Base-by-base conservation (phyloP, 1,140 invertebrate genomes). In the Drosophila tsacasi region DNA sequence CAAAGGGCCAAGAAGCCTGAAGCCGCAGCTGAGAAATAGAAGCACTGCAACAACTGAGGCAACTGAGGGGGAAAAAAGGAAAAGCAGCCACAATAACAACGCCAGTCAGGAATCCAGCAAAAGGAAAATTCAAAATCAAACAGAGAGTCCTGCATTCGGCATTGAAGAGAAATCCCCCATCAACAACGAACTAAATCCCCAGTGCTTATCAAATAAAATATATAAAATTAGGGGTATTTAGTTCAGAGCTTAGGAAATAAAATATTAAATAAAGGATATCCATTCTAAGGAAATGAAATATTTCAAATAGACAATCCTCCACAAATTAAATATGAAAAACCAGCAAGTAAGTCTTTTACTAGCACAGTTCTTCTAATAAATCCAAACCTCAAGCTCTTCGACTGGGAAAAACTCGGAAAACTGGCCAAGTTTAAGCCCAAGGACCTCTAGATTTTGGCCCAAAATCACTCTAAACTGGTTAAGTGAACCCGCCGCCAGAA, bases 401-500 rank as follows among this genome's bases (percentile, higher is more conserved):
- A 8, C 27, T 4, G 4, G 19, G n/a, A 13, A 32, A 32, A 32
- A 12, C 3, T 3, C 7, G 23, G 6, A 7, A 23, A 47, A 47
- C 17, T 19, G 12, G 5, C 30, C 3, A 19, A 15, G n/a, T 2
- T 7, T 21, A 15, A 3, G 35, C 13, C 19, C 19, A 37, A 37
- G 8, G 4, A 37, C 21, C 32, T 23, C 21, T 17, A 57, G 15
- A 57, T 57, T 39, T 39, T 37, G n/a, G 13, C 8, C 35, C 9
- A 37, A 30, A 55, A 39, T 23, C 44, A 30, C 12, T 72, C 10
- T 15, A 60, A 59, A 73, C 37, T 73, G 44, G 52, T 42, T 35
- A 42, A 73, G 54, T 49, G 67, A 72, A 46, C 62, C 49, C 54
- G 37, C 25, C 15, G 59, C 15, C 67, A 44, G 25, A 21, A 71